These are phyloP conservation scores for Botia almorhae DNA, from an alignment of 2,797 vertebrate species.

Conservation along the genomic window DNA sequence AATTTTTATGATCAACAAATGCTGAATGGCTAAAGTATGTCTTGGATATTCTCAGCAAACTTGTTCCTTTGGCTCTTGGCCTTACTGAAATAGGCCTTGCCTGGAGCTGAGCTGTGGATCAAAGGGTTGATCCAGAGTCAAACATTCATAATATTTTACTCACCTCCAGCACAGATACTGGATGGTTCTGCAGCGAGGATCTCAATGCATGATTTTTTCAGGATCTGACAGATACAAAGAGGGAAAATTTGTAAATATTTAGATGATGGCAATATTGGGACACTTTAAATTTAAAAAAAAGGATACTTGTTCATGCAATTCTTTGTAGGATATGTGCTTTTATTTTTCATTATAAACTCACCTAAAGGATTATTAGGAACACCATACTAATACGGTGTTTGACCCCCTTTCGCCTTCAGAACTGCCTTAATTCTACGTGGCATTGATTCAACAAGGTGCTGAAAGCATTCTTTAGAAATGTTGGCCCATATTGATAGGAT, in stretches of 20 bases:
- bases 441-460: too few relatives aligned
- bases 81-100: background rate
- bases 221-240: slow-evolving; percentile 79
- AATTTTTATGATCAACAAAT: too few relatives aligned
- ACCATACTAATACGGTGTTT: too few relatives aligned
- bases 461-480: too few relatives aligned
- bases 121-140: background rate
- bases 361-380: too few relatives aligned
- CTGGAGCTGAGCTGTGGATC: background rate
- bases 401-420: too few relatives aligned
- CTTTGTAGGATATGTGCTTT: background rate
- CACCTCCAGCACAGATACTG: slow-evolving; percentile 97
- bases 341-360: background rate
- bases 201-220: slow-evolving; percentile 97
- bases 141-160: slow-evolving; percentile 50
- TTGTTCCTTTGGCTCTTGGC: background rate
- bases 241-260: slow-evolving; percentile 1
- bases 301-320: background rate
- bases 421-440: too few relatives aligned
- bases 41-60: background rate
- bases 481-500: too few relatives aligned
- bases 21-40: too few relatives aligned
- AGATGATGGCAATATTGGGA: background rate
- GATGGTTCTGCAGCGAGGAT: slow-evolving; percentile 97
- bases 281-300: background rate